These are phyloP conservation scores for Dasypogon diadema DNA, from an alignment of 2,888 invertebrate species.

Conservation along the genomic window DNA sequence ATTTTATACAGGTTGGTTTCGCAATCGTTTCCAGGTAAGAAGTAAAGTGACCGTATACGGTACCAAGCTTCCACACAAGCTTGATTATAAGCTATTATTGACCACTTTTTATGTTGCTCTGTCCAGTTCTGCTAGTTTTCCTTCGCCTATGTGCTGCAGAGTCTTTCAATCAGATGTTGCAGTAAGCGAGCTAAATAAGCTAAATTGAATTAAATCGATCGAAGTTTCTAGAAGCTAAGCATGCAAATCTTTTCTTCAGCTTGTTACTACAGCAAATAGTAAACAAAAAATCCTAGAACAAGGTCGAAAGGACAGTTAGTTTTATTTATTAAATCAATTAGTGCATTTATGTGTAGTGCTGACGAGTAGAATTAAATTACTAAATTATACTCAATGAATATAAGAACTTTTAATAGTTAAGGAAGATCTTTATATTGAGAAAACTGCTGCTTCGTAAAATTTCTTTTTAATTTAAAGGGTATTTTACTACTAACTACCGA, in stretches of 20 bases:
- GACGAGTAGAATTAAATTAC: too few species aligned
- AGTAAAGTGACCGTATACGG: not conserved
- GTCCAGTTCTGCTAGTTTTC: conserved; percentile 12
- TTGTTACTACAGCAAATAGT: not conserved
- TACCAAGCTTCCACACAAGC: not conserved
- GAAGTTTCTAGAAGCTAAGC: conserved; percentile 19
- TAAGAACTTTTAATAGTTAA: too few species aligned
- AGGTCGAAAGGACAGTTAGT: not conserved
- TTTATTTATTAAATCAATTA: too few species aligned
- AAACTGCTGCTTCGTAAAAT: too few species aligned
- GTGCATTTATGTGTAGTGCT: too few species aligned
- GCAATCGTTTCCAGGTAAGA: too few species aligned
- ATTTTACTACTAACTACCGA: too few species aligned
- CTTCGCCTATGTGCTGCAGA: not conserved
- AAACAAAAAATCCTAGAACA: not conserved
- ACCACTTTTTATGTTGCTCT: conserved; percentile 12
- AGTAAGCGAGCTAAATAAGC: conserved; percentile 8
- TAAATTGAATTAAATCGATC: conserved; percentile 30
- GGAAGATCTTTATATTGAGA: too few species aligned
- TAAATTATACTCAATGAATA: too few species aligned
- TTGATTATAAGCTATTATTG: conserved; percentile 2
- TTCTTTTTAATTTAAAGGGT: too few species aligned
- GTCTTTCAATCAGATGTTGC: not conserved
- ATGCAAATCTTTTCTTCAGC: not conserved
- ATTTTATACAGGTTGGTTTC: too few species aligned